Conservation (phyloP, 92 coral and sea anemone genomes). For the Porites divaricata region DNA sequence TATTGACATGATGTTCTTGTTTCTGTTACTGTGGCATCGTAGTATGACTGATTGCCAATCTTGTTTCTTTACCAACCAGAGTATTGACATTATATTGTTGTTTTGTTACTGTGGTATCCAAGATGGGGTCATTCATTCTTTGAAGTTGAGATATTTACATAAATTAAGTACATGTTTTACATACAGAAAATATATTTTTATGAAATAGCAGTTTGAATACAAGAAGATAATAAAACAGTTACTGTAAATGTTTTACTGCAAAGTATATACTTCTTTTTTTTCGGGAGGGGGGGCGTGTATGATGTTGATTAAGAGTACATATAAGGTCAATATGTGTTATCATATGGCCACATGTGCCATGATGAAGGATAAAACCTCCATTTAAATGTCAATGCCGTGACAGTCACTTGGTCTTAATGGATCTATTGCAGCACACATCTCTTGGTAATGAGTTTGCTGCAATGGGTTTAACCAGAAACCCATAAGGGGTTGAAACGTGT, state of each 20-base stretch:
- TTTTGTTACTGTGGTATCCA: too few relatives aligned
- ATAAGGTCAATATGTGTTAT: slow-evolving; percentile 1
- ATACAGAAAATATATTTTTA: not conserved
- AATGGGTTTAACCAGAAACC: too few relatives aligned
- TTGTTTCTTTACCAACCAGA: too few relatives aligned
- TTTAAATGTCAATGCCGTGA: slow-evolving; percentile 54
- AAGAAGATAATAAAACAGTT: slow-evolving; percentile 6
- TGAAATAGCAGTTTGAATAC: not conserved
- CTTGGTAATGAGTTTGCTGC: slow-evolving; percentile 39
- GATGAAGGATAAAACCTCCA: slow-evolving; percentile 38
- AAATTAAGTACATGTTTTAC: slow-evolving; percentile 9
- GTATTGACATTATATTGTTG: too few relatives aligned
- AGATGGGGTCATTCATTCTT: slow-evolving; percentile 11
- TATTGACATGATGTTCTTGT: not conserved
- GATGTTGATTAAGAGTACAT: not conserved
- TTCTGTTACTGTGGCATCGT: too few relatives aligned
- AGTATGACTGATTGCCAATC: too few relatives aligned
- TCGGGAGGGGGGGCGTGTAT: not conserved
- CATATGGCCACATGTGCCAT: slow-evolving; percentile 14
- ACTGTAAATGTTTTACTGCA: slow-evolving; percentile 4
- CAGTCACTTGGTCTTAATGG: slow-evolving; percentile 52
- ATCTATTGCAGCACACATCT: slow-evolving; percentile 29
- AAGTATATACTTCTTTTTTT: not conserved
- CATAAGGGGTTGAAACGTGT: too few relatives aligned
- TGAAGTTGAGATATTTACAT: slow-evolving; percentile 1